Evolutionary conservation across 1,140 invertebrate genomes (phyloP).

Genomic region (Mactra quadrangularis): DNA sequence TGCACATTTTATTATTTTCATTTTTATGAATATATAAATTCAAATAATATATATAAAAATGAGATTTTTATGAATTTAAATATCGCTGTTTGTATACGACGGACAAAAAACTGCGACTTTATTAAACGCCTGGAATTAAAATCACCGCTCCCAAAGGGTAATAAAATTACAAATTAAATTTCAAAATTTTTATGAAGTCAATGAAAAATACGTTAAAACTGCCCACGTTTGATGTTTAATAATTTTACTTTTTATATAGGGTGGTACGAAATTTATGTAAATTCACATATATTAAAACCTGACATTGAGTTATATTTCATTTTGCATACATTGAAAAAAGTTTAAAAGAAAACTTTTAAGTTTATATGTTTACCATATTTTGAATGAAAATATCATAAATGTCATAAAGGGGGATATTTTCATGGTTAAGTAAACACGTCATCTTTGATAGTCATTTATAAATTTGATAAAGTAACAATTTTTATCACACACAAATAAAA

Average conservation of each 20-base stretch:
- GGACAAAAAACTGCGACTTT: too few relatives aligned
- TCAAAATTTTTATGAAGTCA: constrained; percentile 16
- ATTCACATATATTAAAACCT: constrained; percentile 10
- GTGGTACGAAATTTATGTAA: constrained; percentile 47
- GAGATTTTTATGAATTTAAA: too few relatives aligned
- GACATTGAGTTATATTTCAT: constrained; percentile 16
- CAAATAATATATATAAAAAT: too few relatives aligned
- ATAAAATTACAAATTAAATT: constrained; percentile 56
- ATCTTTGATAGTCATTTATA: constrained; percentile 15
- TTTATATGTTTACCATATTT: constrained; percentile 21
- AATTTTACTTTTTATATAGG: constrained; percentile 10
- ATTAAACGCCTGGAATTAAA: too few relatives aligned
- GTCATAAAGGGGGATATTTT: constrained; percentile 17
- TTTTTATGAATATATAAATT: too few relatives aligned
- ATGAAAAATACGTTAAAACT: too few relatives aligned
- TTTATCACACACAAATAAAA: background rate
- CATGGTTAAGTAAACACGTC: constrained; percentile 43
- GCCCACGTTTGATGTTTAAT: too few relatives aligned
- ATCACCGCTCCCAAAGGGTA: too few relatives aligned
- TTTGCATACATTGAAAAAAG: constrained; percentile 33
- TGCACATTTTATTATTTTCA: too few relatives aligned
- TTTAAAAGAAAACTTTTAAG: constrained; percentile 43
- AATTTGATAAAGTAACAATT: constrained; percentile 12
- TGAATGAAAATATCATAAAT: constrained; percentile 36
- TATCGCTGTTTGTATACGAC: too few relatives aligned